phyloP scores from a whole-genome alignment of 2,888 invertebrate species.

The Euproctis similis region DNA sequence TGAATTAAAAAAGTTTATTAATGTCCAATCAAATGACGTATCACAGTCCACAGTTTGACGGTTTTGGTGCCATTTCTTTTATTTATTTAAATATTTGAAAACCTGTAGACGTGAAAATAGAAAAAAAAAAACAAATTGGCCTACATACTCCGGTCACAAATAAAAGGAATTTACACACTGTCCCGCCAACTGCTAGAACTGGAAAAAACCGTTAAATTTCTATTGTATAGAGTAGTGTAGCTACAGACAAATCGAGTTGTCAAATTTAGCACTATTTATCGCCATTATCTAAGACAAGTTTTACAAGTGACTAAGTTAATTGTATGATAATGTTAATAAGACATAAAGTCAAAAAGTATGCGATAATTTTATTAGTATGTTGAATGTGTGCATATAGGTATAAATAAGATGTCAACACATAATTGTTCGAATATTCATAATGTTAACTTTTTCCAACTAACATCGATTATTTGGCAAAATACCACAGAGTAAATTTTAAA shows the following conservation, averaged over 20 bases:
- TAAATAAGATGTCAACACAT: slow-evolving; percentile 11
- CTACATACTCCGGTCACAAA: slow-evolving; percentile 57
- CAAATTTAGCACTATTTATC: slow-evolving; percentile 25
- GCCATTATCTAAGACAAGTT: slow-evolving; percentile 10
- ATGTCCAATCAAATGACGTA: slow-evolving; percentile 35
- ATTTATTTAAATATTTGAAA: slow-evolving; percentile 37
- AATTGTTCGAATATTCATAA: no score
- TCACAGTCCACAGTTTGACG: slow-evolving; percentile 45
- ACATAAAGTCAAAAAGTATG: slow-evolving; percentile 8
- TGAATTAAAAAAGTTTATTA: slow-evolving; percentile 42
- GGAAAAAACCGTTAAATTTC: slow-evolving; percentile 51
- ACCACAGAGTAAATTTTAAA: no score
- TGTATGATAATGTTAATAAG: slow-evolving; percentile 16
- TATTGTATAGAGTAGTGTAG: slow-evolving; percentile 49
- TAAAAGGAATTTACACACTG: slow-evolving; percentile 58
- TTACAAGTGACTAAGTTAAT: slow-evolving; percentile 14
- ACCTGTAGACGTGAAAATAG: slow-evolving; percentile 43
- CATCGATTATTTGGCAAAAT: no score
- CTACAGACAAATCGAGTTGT: slow-evolving; percentile 27
- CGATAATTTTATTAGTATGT: slow-evolving; percentile 11
- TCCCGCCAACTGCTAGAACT: slow-evolving; percentile 42
- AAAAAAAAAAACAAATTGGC: slow-evolving; percentile 51
- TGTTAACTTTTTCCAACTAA: no score
- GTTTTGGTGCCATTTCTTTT: slow-evolving; percentile 29
- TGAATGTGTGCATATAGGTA: slow-evolving; percentile 8